Evolutionary conservation across 2,797 vertebrate genomes (phyloP).

Genomic region (Etheostoma perlongum): DNA sequence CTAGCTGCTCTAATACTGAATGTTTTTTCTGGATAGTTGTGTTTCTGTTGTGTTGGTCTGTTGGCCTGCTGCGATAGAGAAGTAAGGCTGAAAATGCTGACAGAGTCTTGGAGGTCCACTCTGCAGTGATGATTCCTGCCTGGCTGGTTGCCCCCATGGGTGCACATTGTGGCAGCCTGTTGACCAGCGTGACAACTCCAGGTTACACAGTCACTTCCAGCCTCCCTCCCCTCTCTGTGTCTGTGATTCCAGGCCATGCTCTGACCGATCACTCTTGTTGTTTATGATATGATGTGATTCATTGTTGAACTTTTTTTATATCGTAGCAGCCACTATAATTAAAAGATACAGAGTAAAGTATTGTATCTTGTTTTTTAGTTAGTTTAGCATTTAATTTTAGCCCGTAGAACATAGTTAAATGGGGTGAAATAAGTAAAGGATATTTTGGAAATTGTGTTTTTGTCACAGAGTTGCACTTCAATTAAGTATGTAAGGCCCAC

Average conservation of each 20-base stretch:
- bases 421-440: background rate
- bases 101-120: slow-evolving; percentile 65
- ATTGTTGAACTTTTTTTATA: background rate
- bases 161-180: slow-evolving; percentile 60
- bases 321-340: background rate
- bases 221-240: slow-evolving; percentile 4
- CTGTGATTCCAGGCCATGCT: slow-evolving; percentile 15
- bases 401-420: background rate
- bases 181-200: slow-evolving; percentile 63
- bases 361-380: slow-evolving; percentile 5
- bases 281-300: background rate
- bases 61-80: slow-evolving; percentile 37
- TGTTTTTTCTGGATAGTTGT: slow-evolving; percentile 29
- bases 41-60: slow-evolving; percentile 46
- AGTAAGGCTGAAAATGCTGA: slow-evolving; percentile 55
- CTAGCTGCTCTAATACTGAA: slow-evolving; percentile 11
- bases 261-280: background rate
- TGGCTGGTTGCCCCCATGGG: slow-evolving; percentile 65
- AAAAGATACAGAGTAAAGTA: background rate
- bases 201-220: slow-evolving; percentile 61
- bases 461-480: background rate
- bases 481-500: background rate
- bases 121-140: slow-evolving; percentile 69
- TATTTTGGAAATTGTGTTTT: slow-evolving; percentile 1
- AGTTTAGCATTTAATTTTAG: background rate